Evolutionary conservation across 1,140 invertebrate species (phyloP).

Genomic region (Apis cerana): DNA sequence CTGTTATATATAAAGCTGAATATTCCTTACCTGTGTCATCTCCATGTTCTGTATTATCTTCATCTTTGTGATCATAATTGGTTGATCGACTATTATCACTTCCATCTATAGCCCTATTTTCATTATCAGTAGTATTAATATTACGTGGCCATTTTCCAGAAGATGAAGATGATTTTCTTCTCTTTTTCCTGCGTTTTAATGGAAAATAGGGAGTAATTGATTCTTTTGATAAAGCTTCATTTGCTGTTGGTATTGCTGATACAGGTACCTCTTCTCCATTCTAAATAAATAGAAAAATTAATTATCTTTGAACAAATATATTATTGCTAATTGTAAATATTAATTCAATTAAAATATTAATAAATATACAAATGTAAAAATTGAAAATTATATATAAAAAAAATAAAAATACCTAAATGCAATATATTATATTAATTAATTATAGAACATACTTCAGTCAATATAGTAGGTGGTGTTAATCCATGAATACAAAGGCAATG

Average conservation of each 20-base stretch:
- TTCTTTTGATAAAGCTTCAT: slow-evolving; percentile 70
- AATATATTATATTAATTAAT: background rate
- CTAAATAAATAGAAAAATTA: slow-evolving; percentile 59
- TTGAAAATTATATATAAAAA: background rate
- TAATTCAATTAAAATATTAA: background rate
- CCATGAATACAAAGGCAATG: slow-evolving; percentile 85
- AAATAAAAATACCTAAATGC: background rate
- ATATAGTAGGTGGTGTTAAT: slow-evolving; percentile 80
- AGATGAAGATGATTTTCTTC: slow-evolving; percentile 76
- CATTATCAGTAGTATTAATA: slow-evolving; percentile 57
- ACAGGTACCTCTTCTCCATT: slow-evolving; percentile 77
- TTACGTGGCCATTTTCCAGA: slow-evolving; percentile 74
- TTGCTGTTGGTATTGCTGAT: slow-evolving; percentile 71
- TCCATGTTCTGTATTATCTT: slow-evolving; percentile 61
- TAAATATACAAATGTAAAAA: background rate
- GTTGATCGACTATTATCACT: slow-evolving; percentile 70
- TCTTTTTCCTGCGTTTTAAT: slow-evolving; percentile 74
- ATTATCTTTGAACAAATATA: background rate
- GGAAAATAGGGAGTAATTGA: slow-evolving; percentile 69
- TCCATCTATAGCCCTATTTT: slow-evolving; percentile 63
- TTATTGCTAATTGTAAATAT: background rate
- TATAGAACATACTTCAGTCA: slow-evolving; percentile 78
- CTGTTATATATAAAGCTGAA: background rate
- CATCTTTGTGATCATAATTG: slow-evolving; percentile 73
- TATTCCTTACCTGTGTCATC: slow-evolving; percentile 73